phyloP scores from a whole-genome alignment of 2,797 vertebrate genomes.

The Neomorphus geoffroyi region DNA sequence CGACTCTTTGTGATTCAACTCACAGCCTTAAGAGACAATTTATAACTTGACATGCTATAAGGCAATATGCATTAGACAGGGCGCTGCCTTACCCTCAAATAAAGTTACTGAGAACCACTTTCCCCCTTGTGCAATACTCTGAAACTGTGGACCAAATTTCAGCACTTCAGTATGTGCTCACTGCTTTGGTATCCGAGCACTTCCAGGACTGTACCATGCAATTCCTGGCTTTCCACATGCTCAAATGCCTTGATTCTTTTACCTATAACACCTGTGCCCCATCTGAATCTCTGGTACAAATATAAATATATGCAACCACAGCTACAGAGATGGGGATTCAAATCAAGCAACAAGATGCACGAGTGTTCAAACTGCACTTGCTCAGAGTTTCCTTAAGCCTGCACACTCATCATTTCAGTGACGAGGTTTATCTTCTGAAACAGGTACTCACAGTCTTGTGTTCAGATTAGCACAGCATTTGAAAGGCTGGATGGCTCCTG shows the following conservation, averaged over 20 bases:
- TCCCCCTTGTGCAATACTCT: background rate
- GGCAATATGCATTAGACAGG: background rate
- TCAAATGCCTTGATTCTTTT: background rate
- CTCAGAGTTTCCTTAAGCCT: background rate
- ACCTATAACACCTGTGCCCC: background rate
- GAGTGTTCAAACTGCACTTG: background rate
- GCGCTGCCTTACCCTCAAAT: conserved; percentile 4
- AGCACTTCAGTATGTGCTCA: background rate
- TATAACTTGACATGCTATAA: background rate
- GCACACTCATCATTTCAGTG: background rate
- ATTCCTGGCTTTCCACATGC: background rate
- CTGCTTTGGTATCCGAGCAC: background rate
- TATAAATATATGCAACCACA: background rate
- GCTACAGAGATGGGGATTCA: background rate
- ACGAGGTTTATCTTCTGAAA: background rate
- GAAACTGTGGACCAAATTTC: background rate
- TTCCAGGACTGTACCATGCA: background rate
- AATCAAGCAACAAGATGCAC: background rate
- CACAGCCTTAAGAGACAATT: background rate
- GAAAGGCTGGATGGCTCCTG: background rate
- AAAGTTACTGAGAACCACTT: background rate
- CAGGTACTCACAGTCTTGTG: background rate
- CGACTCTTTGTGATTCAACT: conserved; percentile 6
- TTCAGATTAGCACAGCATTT: background rate
- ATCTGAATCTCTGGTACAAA: background rate